These are phyloP conservation scores for Centropus bengalensis DNA, from an alignment of 2,113 vertebrate genomes.

Conservation along the genomic window DNA sequence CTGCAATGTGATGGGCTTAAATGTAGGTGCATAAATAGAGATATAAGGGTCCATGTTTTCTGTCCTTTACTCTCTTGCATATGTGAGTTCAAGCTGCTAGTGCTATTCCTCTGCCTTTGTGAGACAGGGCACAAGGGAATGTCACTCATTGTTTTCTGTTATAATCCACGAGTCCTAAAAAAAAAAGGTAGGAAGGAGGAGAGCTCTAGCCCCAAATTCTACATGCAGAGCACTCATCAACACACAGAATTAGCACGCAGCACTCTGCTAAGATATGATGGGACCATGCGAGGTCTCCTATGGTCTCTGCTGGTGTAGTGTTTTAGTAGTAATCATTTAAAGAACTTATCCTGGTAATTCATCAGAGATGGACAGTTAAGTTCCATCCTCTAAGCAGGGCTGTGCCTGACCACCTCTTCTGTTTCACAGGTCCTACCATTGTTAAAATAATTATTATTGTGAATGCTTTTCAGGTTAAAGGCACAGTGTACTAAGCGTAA, in stretches of 20 bases:
- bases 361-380: background rate
- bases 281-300: background rate
- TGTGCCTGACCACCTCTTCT: background rate
- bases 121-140: background rate
- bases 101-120: background rate
- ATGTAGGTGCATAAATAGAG: background rate
- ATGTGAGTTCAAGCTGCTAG: background rate
- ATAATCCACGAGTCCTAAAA: background rate
- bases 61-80: background rate
- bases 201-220: background rate
- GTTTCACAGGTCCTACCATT: background rate
- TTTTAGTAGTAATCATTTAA: background rate
- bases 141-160: background rate
- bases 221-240: background rate
- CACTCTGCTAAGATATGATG: background rate
- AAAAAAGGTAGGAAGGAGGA: background rate
- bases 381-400: background rate
- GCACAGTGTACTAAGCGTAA: slow-evolving; percentile 83
- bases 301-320: background rate
- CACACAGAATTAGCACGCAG: background rate
- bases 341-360: background rate
- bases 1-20: background rate
- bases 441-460: background rate
- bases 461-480: slow-evolving; percentile 75
- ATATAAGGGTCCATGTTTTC: fast-evolving